Conservation (phyloP, 2,888 invertebrate genomes). For the Yponomeuta cagnagella region DNA sequence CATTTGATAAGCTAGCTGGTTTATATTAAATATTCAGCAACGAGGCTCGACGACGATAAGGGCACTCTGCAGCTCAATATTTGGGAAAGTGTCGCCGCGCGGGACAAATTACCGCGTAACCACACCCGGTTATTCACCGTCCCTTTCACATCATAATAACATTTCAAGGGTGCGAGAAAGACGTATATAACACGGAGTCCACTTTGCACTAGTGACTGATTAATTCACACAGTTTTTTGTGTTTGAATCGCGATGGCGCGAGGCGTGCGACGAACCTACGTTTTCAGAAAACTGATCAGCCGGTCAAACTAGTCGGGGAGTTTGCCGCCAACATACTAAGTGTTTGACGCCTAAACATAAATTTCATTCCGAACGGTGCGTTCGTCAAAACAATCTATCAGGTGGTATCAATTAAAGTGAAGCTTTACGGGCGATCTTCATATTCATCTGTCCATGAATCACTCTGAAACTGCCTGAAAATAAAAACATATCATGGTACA, state of each 20-base stretch:
- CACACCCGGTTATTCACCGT: slow-evolving; percentile 56
- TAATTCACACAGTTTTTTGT: slow-evolving; percentile 63
- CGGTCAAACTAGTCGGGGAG: slow-evolving; percentile 37
- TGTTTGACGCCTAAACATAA: neutral
- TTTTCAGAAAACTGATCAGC: slow-evolving; percentile 57
- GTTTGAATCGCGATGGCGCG: slow-evolving; percentile 52
- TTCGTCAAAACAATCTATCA: slow-evolving; percentile 57
- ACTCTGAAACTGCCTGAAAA: slow-evolving; percentile 63
- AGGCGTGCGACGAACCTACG: slow-evolving; percentile 44
- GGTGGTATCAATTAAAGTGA: slow-evolving; percentile 60
- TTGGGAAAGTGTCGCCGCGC: slow-evolving; percentile 45
- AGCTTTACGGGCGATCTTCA: slow-evolving; percentile 59
- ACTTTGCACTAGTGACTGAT: slow-evolving; percentile 59
- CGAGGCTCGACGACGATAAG: slow-evolving; percentile 3
- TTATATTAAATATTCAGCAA: slow-evolving; percentile 12
- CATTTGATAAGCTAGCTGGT: slow-evolving; percentile 7
- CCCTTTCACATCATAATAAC: slow-evolving; percentile 42
- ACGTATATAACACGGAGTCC: slow-evolving; percentile 48
- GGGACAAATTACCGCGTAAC: slow-evolving; percentile 62
- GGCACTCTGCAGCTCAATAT: slow-evolving; percentile 35
- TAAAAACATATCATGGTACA: slow-evolving; percentile 73
- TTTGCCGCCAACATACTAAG: neutral
- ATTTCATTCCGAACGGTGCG: slow-evolving; percentile 16
- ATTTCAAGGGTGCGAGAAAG: slow-evolving; percentile 49
- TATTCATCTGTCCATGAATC: slow-evolving; percentile 70